Conservation (phyloP, 2,113 vertebrate genomes). For the Dissostichus mawsoni region DNA sequence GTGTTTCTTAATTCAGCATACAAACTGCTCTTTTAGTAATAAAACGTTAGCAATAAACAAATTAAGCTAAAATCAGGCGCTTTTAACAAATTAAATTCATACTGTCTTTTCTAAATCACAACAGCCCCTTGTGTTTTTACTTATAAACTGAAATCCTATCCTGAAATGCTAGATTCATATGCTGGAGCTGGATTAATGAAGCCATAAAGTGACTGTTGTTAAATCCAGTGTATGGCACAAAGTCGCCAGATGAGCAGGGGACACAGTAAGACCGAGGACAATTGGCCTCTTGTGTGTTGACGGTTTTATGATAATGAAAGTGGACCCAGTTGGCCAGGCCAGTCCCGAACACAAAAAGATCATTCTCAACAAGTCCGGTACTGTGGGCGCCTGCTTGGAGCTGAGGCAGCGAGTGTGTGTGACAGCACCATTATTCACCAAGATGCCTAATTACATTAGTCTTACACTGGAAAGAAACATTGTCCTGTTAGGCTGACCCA, state of each 20-base stretch:
- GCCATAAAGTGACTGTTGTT: constrained; percentile 44
- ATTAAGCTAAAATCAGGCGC: not conserved
- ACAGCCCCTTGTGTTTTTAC: not conserved
- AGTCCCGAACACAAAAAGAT: constrained; percentile 73
- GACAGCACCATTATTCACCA: constrained; percentile 81
- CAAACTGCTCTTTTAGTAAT: constrained; percentile 7
- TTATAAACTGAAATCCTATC: constrained; percentile 15
- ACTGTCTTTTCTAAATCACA: not conserved
- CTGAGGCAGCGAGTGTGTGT: constrained; percentile 78
- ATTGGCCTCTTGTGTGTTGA: constrained; percentile 66
- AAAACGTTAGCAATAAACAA: not conserved
- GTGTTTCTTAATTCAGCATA: not conserved
- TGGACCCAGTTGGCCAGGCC: constrained; percentile 57
- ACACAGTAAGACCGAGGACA: constrained; percentile 60
- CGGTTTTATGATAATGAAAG: constrained; percentile 73
- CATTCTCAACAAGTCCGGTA: constrained; percentile 68
- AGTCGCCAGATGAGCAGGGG: constrained; percentile 61
- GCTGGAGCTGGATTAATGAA: constrained; percentile 42
- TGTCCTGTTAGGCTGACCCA: constrained; percentile 38
- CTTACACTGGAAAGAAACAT: constrained; percentile 53
- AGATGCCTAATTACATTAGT: constrained; percentile 75
- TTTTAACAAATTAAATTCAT: not conserved
- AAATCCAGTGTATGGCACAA: constrained; percentile 58
- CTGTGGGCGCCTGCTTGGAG: constrained; percentile 72
- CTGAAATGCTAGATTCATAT: not conserved